Conservation (phyloP, 2,113 vertebrate species). For the Anoura caudifer region DNA sequence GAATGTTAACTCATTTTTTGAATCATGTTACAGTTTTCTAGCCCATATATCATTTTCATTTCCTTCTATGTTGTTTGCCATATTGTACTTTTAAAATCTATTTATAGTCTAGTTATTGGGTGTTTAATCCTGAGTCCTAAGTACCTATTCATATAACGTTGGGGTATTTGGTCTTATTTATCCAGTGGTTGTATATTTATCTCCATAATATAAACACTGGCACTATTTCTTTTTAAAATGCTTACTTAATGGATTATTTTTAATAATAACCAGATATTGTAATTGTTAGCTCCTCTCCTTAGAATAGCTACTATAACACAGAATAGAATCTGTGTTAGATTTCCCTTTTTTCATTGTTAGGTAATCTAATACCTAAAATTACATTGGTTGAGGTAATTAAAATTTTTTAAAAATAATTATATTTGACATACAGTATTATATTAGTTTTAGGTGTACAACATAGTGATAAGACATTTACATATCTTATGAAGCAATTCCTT, state of each 20-base stretch:
- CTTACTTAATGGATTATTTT: not conserved
- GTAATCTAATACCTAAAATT: not conserved
- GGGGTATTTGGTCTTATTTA: not conserved
- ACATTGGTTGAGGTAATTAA: not conserved
- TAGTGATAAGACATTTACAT: not conserved
- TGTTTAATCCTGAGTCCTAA: not conserved
- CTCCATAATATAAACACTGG: not conserved
- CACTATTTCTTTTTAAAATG: not conserved
- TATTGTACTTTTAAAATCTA: not conserved
- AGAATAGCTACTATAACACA: slow-evolving; percentile 4
- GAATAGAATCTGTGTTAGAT: not conserved
- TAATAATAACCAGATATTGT: not conserved
- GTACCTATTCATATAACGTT: not conserved
- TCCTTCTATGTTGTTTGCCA: not conserved
- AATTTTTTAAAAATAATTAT: not conserved
- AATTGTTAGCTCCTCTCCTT: not conserved
- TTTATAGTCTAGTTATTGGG: not conserved
- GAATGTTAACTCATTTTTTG: not conserved
- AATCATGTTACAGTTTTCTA: not conserved
- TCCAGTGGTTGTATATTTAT: not conserved
- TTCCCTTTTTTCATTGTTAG: not conserved
- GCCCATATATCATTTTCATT: not conserved
- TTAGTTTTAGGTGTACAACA: not conserved
- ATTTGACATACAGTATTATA: not conserved
- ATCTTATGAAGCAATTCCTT: not conserved